phyloP scores from a whole-genome alignment of 2,888 invertebrate genomes.

The Gasteruption jaculator region DNA sequence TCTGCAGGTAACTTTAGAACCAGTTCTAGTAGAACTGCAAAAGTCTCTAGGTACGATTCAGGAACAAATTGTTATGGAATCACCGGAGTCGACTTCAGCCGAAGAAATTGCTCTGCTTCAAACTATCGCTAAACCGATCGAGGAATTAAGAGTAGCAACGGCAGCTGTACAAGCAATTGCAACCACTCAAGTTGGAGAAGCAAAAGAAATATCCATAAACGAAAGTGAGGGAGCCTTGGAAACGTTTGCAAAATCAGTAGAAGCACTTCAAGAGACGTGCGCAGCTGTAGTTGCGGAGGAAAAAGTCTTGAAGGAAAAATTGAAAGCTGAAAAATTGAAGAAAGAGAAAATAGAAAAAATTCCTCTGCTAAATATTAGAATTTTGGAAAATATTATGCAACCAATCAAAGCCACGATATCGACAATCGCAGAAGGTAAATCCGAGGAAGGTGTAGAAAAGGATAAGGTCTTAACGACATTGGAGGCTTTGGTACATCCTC shows the following conservation, averaged over 20 bases:
- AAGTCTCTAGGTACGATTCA: constrained; percentile 45
- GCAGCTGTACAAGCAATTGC: no score
- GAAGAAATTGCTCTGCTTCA: constrained; percentile 4
- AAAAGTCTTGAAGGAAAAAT: no score
- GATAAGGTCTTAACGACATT: constrained; percentile 17
- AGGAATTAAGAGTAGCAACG: not conserved
- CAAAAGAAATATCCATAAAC: not conserved
- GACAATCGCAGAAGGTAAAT: constrained; percentile 23
- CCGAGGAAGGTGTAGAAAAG: constrained; percentile 22
- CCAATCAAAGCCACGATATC: constrained; percentile 25
- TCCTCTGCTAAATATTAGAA: no score
- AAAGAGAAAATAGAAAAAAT: constrained; percentile 25
- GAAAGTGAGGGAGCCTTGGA: not conserved
- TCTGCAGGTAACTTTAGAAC: no score
- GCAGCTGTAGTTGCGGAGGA: constrained; percentile 20
- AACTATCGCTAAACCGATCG: not conserved
- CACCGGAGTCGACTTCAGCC: no score
- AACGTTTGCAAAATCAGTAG: constrained; percentile 16
- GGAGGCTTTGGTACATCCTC: constrained; percentile 20
- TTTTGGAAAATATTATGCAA: constrained; percentile 19
- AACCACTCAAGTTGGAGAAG: not conserved
- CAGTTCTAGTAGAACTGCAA: constrained; percentile 47
- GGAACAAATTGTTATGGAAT: constrained; percentile 26
- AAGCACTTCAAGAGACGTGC: constrained; percentile 25
- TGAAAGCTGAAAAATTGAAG: constrained; percentile 21